Evolutionary conservation across 1,140 invertebrate genomes (phyloP).

Genomic region (Vanessa atalanta): DNA sequence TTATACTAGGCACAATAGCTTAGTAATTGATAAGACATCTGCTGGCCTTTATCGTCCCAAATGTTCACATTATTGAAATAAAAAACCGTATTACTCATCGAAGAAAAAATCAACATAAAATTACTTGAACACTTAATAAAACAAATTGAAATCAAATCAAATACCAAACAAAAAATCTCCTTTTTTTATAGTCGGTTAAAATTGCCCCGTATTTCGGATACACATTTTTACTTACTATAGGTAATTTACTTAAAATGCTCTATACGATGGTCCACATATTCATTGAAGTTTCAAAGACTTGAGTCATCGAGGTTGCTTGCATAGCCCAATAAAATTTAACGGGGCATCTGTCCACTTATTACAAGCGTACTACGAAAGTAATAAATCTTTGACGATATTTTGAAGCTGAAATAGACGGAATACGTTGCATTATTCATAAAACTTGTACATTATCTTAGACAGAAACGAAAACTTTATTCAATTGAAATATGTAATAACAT

Average conservation of each 20-base stretch:
- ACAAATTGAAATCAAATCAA: too few relatives aligned
- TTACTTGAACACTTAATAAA: too few relatives aligned
- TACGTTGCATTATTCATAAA: conserved; percentile 4
- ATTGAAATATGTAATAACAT: not conserved
- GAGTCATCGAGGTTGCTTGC: conserved; percentile 5
- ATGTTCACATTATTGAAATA: too few relatives aligned
- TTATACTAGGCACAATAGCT: too few relatives aligned
- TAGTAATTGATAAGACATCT: too few relatives aligned
- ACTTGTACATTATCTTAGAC: not conserved
- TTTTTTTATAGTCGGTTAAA: too few relatives aligned
- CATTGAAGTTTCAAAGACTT: conserved; percentile 23
- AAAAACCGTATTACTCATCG: too few relatives aligned
- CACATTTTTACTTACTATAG: too few relatives aligned
- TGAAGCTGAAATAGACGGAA: not conserved
- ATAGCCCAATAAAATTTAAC: conserved; percentile 25
- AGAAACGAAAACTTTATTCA: not conserved
- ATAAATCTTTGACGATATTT: conserved; percentile 19
- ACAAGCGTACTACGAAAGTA: conserved; percentile 5
- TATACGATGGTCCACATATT: not conserved
- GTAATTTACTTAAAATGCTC: not conserved
- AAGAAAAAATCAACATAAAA: too few relatives aligned
- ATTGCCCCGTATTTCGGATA: too few relatives aligned
- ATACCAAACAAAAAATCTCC: too few relatives aligned
- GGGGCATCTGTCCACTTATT: conserved; percentile 21
- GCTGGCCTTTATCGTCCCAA: too few relatives aligned